Evolutionary conservation across 1,140 invertebrate species (phyloP).

Genomic region (Bombus pyrosoma): DNA sequence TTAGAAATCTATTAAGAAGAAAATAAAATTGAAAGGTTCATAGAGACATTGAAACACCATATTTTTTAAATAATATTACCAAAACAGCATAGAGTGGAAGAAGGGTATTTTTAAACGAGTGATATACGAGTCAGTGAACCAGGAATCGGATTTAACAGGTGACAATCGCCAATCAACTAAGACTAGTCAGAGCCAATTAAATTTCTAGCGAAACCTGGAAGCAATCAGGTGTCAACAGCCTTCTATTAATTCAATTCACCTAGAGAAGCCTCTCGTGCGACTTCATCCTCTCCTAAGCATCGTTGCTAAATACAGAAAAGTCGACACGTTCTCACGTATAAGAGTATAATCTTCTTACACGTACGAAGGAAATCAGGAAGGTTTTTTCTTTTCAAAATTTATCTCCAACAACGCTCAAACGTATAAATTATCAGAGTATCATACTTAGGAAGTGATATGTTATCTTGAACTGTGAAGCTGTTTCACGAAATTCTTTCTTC

Average conservation of each 20-base stretch:
- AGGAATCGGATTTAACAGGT: neutral
- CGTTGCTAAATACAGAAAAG: neutral
- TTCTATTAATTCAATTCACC: conserved; percentile 9
- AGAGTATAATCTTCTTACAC: neutral
- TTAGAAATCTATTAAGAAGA: no score
- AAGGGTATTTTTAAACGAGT: neutral
- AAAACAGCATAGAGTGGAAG: no score
- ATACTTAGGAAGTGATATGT: neutral
- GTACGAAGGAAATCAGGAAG: neutral
- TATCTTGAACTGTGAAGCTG: no score
- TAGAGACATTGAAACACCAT: no score
- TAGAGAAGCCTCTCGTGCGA: neutral
- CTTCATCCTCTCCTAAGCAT: neutral
- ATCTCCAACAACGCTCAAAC: neutral
- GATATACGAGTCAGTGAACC: neutral
- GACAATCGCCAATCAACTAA: neutral
- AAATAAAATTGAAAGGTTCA: no score
- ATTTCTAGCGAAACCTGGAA: neutral
- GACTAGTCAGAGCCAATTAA: conserved; percentile 1
- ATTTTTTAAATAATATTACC: no score
- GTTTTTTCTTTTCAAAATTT: neutral
- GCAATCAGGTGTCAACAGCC: neutral
- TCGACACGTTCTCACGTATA: neutral
- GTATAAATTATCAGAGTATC: neutral
- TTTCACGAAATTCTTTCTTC: neutral